phyloP scores from a whole-genome alignment of 2,888 invertebrate genomes.

The Pilophorus perplexus region DNA sequence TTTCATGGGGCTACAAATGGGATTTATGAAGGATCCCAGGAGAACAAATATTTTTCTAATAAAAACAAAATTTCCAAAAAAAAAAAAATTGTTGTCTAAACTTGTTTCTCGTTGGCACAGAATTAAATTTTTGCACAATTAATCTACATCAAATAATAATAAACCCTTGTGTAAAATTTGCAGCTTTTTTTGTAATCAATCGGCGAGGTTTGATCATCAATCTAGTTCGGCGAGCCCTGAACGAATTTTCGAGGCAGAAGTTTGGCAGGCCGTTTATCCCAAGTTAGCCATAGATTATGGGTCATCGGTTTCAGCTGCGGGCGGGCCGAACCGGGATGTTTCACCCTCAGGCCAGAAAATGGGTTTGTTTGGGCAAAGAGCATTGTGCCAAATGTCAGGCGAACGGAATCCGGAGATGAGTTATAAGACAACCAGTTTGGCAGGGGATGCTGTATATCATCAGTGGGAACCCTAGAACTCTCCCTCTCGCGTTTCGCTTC shows the following conservation, averaged over 20 bases:
- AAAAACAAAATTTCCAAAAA: too few species aligned
- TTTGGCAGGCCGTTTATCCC: slow-evolving; percentile 27
- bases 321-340: neutral
- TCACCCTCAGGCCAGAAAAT: neutral
- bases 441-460: slow-evolving; percentile 10
- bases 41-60: too few species aligned
- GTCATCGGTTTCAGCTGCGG: slow-evolving; percentile 17
- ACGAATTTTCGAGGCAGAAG: slow-evolving; percentile 1
- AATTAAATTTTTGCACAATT: too few species aligned
- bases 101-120: too few species aligned
- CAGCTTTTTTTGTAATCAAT: too few species aligned
- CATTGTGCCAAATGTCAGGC: slow-evolving; percentile 32
- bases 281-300: slow-evolving; percentile 26
- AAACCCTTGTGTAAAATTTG: too few species aligned
- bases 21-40: too few species aligned
- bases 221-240: neutral
- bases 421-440: slow-evolving; percentile 26
- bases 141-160: too few species aligned
- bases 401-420: slow-evolving; percentile 21
- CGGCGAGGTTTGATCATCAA: slow-evolving; percentile 5
- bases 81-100: too few species aligned
- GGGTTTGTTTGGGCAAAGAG: slow-evolving; percentile 18
- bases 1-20: too few species aligned
- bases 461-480: too few species aligned
- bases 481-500: too few species aligned